A percentile compares a stretch with the other conserved stretches of the same genome.
phyloP scores from a whole-genome alignment of 1,140 invertebrate species.

The Cotesia glomerata region DNA sequence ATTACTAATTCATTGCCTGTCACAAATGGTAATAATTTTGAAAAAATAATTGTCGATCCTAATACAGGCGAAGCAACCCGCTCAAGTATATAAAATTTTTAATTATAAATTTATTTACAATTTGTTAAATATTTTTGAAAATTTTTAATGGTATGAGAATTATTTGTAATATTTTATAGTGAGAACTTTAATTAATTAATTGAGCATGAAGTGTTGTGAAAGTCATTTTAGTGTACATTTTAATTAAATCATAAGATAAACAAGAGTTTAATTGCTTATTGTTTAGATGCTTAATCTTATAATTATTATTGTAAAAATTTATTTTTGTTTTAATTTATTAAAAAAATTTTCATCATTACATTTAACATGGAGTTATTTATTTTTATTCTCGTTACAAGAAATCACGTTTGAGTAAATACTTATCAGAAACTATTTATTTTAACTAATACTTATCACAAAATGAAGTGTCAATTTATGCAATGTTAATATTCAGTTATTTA shows the following conservation, averaged over 20 bases:
- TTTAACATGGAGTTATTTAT: not conserved
- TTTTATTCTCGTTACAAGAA: not conserved
- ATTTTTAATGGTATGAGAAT: not conserved
- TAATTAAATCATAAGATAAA: too few species aligned
- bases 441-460: not conserved
- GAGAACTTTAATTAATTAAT: too few species aligned
- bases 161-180: not conserved
- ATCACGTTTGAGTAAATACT: not conserved
- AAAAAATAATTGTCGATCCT: constrained; percentile 65
- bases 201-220: too few species aligned
- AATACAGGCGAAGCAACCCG: constrained; percentile 64
- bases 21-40: constrained; percentile 51
- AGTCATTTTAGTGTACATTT: too few species aligned
- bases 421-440: not conserved
- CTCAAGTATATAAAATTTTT: constrained; percentile 26
- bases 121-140: not conserved
- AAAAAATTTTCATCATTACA: not conserved
- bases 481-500: not conserved
- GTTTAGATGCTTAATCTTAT: not conserved
- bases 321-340: not conserved
- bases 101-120: not conserved
- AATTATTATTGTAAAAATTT: not conserved
- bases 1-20: constrained; percentile 38
- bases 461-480: not conserved
- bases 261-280: too few species aligned